These are phyloP conservation scores for Parasteatoda lunata DNA, from an alignment of 2,888 invertebrate species.

Conservation along the genomic window DNA sequence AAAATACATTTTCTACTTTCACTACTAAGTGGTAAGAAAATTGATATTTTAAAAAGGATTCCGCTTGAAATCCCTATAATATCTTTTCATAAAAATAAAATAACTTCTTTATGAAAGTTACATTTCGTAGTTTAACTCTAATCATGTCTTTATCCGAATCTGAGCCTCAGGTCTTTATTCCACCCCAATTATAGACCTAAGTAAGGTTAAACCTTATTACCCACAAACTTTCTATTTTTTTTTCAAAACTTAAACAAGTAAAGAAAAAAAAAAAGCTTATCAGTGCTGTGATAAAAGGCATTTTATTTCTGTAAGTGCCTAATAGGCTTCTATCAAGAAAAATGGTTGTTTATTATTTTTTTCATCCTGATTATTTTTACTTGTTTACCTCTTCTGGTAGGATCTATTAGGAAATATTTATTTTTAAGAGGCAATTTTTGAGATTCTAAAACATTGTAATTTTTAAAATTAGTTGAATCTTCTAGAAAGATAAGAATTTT, in stretches of 20 bases:
- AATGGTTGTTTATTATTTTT: background rate
- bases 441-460: background rate
- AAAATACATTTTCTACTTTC: too few species aligned
- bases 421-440: background rate
- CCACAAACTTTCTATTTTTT: slow-evolving; percentile 37
- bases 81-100: background rate
- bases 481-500: background rate
- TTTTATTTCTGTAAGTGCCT: slow-evolving; percentile 29
- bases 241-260: slow-evolving; percentile 13
- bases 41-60: background rate
- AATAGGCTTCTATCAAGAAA: slow-evolving; percentile 25
- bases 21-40: background rate
- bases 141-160: background rate
- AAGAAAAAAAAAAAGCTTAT: slow-evolving; percentile 22
- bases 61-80: background rate
- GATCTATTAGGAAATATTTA: background rate
- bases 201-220: slow-evolving; percentile 39
- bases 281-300: slow-evolving; percentile 10
- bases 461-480: background rate
- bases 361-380: background rate
- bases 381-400: background rate
- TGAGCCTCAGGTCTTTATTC: slow-evolving; percentile 10
- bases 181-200: slow-evolving; percentile 37
- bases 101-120: background rate
- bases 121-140: background rate